These are phyloP conservation scores for Platyscapa corneri DNA, from an alignment of 1,140 invertebrate species.

Conservation along the genomic window DNA sequence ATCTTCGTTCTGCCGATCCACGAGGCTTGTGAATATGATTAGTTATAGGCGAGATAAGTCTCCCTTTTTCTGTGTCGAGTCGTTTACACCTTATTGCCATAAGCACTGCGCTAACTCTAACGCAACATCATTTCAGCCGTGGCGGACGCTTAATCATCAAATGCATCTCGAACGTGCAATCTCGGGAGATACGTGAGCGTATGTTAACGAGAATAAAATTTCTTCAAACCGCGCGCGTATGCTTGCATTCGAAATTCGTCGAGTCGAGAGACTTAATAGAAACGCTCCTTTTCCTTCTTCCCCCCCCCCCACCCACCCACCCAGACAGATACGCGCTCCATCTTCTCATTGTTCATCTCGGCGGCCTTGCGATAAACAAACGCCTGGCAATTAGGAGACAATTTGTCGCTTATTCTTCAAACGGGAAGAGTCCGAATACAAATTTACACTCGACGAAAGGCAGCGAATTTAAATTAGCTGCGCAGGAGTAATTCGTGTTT, in stretches of 20 bases:
- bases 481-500: too few relatives aligned
- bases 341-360: too few relatives aligned
- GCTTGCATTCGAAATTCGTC: conserved; percentile 2
- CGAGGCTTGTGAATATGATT: conserved; percentile 45
- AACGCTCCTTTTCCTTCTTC: neutral
- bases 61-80: conserved; percentile 6
- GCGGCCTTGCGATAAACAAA: too few relatives aligned
- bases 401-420: too few relatives aligned
- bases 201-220: conserved; percentile 52
- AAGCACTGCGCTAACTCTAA: conserved; percentile 1
- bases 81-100: conserved; percentile 47
- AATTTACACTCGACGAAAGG: too few relatives aligned
- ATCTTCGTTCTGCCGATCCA: conserved; percentile 20
- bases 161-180: conserved; percentile 52
- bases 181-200: conserved; percentile 45
- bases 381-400: too few relatives aligned
- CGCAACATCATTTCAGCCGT: neutral
- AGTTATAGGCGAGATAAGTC: conserved; percentile 35
- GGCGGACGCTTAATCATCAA: conserved; percentile 47
- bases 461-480: too few relatives aligned
- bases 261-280: conserved; percentile 8
- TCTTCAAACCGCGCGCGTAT: neutral
- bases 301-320: too few relatives aligned
- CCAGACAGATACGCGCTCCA: too few relatives aligned
- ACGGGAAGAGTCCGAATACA: too few relatives aligned